Evolutionary conservation across 2,797 vertebrate genomes (phyloP).

Genomic region (Macrochelys suwanniensis): DNA sequence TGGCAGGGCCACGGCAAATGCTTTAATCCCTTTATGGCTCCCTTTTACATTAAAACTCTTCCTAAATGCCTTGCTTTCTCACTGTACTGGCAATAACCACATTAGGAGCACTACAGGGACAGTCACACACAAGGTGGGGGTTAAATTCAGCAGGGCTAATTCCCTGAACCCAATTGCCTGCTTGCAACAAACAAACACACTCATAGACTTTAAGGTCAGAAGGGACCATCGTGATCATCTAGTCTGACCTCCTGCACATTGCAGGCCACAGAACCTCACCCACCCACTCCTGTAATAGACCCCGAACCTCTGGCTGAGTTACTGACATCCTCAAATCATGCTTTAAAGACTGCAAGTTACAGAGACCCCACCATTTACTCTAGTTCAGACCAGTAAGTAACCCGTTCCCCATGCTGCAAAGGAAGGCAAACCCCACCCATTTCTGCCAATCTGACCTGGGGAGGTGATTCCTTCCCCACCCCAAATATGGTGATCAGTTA

Average conservation of each 20-base stretch:
- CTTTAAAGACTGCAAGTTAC: too few species aligned
- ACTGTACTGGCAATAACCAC: neutral
- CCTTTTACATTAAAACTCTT: slow-evolving; percentile 52
- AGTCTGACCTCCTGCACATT: too few species aligned
- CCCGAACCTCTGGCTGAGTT: too few species aligned
- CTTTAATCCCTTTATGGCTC: slow-evolving; percentile 59
- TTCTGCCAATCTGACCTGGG: neutral
- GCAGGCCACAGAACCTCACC: too few species aligned
- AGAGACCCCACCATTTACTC: too few species aligned
- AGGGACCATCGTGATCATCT: too few species aligned
- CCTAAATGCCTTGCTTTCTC: neutral
- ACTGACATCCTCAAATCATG: too few species aligned
- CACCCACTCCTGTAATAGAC: too few species aligned
- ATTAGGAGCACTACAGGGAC: neutral
- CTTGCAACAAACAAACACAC: fast-evolving
- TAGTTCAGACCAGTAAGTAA: too few species aligned
- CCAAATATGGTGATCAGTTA: neutral
- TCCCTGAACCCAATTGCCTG: neutral
- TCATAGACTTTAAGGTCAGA: too few species aligned
- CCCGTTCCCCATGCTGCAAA: too few species aligned
- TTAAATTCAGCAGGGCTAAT: neutral
- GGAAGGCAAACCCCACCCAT: too few species aligned
- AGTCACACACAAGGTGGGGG: neutral
- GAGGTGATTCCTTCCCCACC: neutral
- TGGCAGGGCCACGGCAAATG: neutral